These are phyloP conservation scores for Festucalex cinctus DNA, from an alignment of 2,113 vertebrate genomes.

Conservation along the genomic window DNA sequence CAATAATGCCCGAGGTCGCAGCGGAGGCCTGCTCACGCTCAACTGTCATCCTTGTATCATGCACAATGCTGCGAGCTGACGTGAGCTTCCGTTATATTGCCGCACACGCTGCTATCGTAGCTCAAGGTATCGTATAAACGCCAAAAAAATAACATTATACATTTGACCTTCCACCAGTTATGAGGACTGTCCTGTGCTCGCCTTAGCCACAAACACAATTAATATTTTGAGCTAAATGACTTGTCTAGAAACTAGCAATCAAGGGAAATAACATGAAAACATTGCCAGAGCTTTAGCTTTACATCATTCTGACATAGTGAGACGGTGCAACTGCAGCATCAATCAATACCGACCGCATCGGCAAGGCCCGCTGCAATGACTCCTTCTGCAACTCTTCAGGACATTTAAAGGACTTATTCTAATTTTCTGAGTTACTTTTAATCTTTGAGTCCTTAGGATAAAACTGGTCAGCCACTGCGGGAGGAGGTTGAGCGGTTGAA, in stretches of 20 bases:
- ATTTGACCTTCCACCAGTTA: neutral
- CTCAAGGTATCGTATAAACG: neutral
- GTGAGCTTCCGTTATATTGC: constrained; percentile 12
- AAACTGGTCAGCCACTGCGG: constrained; percentile 42
- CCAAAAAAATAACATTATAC: neutral
- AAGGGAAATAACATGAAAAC: constrained; percentile 39
- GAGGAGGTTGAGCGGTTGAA: neutral
- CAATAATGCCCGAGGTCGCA: constrained; percentile 17
- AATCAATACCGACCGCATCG: constrained; percentile 27
- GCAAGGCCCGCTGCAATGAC: constrained; percentile 6
- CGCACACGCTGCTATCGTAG: constrained; percentile 28
- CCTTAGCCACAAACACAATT: neutral
- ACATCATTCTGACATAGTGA: constrained; percentile 27
- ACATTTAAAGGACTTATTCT: constrained; percentile 31
- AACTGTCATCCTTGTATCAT: constrained; percentile 29
- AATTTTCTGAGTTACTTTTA: neutral
- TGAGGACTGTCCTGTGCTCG: neutral
- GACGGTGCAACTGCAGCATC: constrained; percentile 11
- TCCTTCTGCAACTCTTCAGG: constrained; percentile 27
- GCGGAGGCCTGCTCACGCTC: constrained; percentile 35
- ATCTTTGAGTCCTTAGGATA: constrained; percentile 16
- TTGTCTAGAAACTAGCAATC: neutral
- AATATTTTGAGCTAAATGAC: neutral
- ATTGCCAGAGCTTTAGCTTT: constrained; percentile 24
- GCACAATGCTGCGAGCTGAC: constrained; percentile 13